Conservation (phyloP, 2,888 invertebrate species). For the Lasioglossum figueresi region DNA sequence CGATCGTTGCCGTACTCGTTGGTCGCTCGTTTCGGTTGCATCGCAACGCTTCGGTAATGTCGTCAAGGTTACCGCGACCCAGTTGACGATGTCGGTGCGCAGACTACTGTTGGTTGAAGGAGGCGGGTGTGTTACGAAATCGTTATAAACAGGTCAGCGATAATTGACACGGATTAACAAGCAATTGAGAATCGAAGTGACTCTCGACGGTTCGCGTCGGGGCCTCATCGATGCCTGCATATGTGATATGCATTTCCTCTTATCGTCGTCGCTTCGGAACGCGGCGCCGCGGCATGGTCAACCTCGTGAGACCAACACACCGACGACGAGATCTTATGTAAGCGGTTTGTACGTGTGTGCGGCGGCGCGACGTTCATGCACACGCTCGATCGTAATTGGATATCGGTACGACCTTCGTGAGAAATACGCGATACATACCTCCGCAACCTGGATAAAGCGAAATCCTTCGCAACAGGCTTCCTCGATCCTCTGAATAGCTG, state of each 20-base stretch:
- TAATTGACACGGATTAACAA: conserved; percentile 69
- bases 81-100: conserved; percentile 55
- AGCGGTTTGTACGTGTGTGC: conserved; percentile 1
- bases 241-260: conserved; percentile 44
- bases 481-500: background rate
- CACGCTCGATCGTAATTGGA: conserved; percentile 44
- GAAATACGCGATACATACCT: conserved; percentile 23
- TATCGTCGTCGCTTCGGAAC: conserved; percentile 18
- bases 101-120: conserved; percentile 10
- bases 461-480: conserved; percentile 8
- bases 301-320: conserved; percentile 18
- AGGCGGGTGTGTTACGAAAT: conserved; percentile 62
- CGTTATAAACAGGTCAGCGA: conserved; percentile 57
- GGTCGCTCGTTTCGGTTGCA: conserved; percentile 22
- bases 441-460: background rate
- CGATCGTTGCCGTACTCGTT: background rate
- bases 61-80: conserved; percentile 60
- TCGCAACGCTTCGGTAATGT: conserved; percentile 45
- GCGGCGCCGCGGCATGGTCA: conserved; percentile 14
- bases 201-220: background rate
- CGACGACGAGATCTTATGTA: conserved; percentile 34
- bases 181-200: conserved; percentile 60
- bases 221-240: background rate
- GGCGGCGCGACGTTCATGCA: conserved; percentile 8
- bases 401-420: conserved; percentile 53